Evolutionary conservation across 2,888 invertebrate genomes (phyloP), one percentile per base, ranked within the genome.

Genomic region (Luperina nickerlii): DNA sequence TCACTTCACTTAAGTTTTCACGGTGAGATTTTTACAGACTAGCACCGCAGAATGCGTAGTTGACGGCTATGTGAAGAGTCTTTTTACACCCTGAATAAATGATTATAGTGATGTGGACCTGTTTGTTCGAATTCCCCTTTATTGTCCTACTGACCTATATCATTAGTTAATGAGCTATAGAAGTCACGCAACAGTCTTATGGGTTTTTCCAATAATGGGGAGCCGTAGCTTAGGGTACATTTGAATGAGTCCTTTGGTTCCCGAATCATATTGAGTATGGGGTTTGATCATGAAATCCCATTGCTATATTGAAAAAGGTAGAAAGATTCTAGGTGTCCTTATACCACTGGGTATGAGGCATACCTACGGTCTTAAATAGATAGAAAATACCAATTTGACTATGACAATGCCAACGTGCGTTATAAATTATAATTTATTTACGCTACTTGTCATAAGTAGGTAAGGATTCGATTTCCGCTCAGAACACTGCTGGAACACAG

Each of bases 81-180:
- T 57, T 8, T 24, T 57, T 57, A 57, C 54, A 18, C 20, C 20
- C 20, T 54, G 51, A 9, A 9, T 20, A 45, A 24, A 54, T n/a
- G 45, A 27, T 42, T 60, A 60, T 69, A 6, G 13, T 27, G n/a
- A 51, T 74, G 51, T 42, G 27, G 38, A 45, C 2, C 27, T 45
- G 9, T 38, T 48, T 20, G 51, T 62, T 79, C 15, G 45, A 24
- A 54, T 68, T 32, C 45, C 75, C 72, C 63, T 54, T 54, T 20
- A 42, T n/a, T 76, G 86, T 7, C 73, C 86, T 27, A 84, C 75
- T 84, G 66, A 78, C 86, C 86, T 78, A 78, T 65, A 63, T 73
- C 6, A 57, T 27, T 54, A 51, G 18, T 2, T 63, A 48, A 63
- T 62, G 67, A 45, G 48, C 24, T 67, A 45, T 15, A 32, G 32